A percentile compares a stretch with the other conserved stretches of the same genome.
Conservation (phyloP, 2,113 vertebrate species). For the Chionis minor region DNA sequence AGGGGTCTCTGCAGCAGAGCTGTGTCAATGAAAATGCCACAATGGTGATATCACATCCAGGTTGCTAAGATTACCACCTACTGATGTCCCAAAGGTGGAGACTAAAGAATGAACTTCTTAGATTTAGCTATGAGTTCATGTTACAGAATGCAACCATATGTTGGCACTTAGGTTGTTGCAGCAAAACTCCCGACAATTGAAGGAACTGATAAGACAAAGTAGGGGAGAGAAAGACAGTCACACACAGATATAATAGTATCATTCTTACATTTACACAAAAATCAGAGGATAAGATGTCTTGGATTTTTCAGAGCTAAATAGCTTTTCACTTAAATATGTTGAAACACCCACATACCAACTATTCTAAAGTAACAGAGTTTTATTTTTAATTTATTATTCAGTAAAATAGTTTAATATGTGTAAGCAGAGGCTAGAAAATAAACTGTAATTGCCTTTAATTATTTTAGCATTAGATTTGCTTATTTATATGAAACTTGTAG, state of each 20-base stretch:
- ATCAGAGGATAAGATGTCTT: background rate
- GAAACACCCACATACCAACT: background rate
- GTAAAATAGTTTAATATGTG: background rate
- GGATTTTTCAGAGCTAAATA: background rate
- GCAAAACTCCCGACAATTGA: background rate
- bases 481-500: background rate
- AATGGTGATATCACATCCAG: constrained; percentile 66
- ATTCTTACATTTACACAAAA: background rate
- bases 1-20: constrained; percentile 6
- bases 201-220: background rate
- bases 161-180: background rate
- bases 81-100: constrained; percentile 53
- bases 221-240: background rate
- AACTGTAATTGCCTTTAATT: background rate
- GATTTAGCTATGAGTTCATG: constrained; percentile 40
- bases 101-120: constrained; percentile 13
- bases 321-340: background rate
- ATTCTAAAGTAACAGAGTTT: background rate
- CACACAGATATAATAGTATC: background rate
- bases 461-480: background rate
- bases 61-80: constrained; percentile 67
- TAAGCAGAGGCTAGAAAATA: background rate
- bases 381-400: background rate
- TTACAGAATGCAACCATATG: constrained; percentile 71
- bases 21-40: constrained; percentile 63